phyloP scores from a whole-genome alignment of 1,140 invertebrate genomes.

The Drosophila sturtevanti region DNA sequence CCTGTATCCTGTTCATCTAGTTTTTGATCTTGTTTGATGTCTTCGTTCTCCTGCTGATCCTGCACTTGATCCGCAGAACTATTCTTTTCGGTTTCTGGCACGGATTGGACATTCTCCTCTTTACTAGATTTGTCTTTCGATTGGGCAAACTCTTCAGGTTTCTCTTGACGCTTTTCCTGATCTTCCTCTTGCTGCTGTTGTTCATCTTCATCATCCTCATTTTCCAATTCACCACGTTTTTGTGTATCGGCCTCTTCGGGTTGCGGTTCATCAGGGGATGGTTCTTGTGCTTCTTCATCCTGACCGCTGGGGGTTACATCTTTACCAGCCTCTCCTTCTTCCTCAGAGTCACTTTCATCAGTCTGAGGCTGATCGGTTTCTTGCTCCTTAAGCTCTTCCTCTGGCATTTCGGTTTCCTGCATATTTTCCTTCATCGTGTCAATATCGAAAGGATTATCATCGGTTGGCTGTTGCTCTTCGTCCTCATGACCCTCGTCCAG shows the following conservation, averaged over 20 bases:
- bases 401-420: slow-evolving; percentile 82
- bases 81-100: slow-evolving; percentile 82
- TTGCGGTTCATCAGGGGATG: slow-evolving; percentile 83
- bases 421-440: slow-evolving; percentile 88
- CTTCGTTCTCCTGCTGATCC: slow-evolving; percentile 58
- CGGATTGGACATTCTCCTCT: slow-evolving; percentile 85
- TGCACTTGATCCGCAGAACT: slow-evolving; percentile 76
- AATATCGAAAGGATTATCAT: slow-evolving; percentile 92
- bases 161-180: slow-evolving; percentile 75
- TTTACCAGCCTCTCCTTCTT: slow-evolving; percentile 60
- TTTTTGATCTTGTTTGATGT: slow-evolving; percentile 77
- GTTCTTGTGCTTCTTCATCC: slow-evolving; percentile 82
- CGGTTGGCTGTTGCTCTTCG: slow-evolving; percentile 84
- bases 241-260: slow-evolving; percentile 83
- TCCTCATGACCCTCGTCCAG: slow-evolving; percentile 89
- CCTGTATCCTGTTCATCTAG: slow-evolving; percentile 82
- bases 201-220: slow-evolving; percentile 49
- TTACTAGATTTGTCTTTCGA: slow-evolving; percentile 85
- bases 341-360: slow-evolving; percentile 82
- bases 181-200: slow-evolving; percentile 67
- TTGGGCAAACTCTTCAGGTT: slow-evolving; percentile 87
- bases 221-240: slow-evolving; percentile 64
- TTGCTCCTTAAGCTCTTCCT: slow-evolving; percentile 80
- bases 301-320: slow-evolving; percentile 83
- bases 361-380: slow-evolving; percentile 83